Evolutionary conservation across 2,113 vertebrate species (phyloP).

Genomic region (Bungarus multicinctus): DNA sequence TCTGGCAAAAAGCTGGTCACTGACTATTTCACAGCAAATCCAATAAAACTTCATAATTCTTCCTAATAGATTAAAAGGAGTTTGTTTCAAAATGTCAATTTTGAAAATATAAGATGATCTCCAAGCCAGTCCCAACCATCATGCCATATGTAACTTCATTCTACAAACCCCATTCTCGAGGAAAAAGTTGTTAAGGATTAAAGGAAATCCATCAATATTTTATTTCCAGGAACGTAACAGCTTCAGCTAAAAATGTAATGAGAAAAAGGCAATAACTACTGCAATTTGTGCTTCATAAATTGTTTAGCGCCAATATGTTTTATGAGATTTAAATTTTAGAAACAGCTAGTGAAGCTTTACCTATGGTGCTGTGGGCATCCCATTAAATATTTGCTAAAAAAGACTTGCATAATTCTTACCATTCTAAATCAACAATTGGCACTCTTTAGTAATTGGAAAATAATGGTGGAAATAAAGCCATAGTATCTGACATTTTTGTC

Average conservation of each 20-base stretch:
- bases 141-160: neutral
- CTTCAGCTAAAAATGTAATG: conserved; percentile 17
- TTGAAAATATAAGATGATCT: neutral
- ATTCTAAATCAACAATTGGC: neutral
- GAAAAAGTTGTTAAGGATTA: neutral
- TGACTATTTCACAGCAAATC: neutral
- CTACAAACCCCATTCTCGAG: neutral
- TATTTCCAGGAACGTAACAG: neutral
- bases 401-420: neutral
- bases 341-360: conserved; percentile 17
- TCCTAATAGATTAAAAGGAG: neutral
- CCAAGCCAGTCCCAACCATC: neutral
- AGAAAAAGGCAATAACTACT: conserved; percentile 12
- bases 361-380: neutral
- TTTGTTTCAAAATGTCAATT: neutral
- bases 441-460: neutral
- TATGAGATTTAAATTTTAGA: conserved; percentile 19
- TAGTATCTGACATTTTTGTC: conserved; percentile 4
- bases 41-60: neutral
- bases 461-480: neutral
- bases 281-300: conserved; percentile 29
- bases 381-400: conserved; percentile 2
- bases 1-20: neutral
- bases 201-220: conserved; percentile 4
- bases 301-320: conserved; percentile 19